Evolutionary conservation across 2,113 vertebrate species (phyloP), one percentile per base, ranked within the genome.

Genomic region (Nothoprocta pentlandii): DNA sequence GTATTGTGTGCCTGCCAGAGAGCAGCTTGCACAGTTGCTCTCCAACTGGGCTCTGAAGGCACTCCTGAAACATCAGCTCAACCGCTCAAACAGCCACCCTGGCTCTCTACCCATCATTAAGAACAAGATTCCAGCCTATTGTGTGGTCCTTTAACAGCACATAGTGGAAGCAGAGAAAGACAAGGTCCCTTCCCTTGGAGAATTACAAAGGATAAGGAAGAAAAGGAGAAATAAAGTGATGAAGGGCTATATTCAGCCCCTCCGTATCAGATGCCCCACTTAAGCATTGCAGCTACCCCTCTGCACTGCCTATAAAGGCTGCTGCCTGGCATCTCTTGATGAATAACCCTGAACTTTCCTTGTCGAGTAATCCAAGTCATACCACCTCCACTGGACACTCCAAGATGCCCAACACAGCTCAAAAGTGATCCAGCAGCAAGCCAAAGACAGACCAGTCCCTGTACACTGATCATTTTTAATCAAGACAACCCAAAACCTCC

Each of bases 161-260:
- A 85, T 66, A 64, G 51, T 84, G 58, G 77, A 86, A 94, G 34
- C 32, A 88, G 61, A 90, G 82, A 53, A 83, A 91, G 87, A 83
- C 85, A 89, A 80, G 42, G 62, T 69, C 58, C 16, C 53, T 93
- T 71, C 76, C 47, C 30, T 32, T 6, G 15, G 34, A 20, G 47
- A 69, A 30, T 68, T 32, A 16, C 44, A 68, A 46, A n/a, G 19
- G 19, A 47, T 30, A 22, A 32, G 44, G 30, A 69, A 22, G 46
- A 4, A 46, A 46, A 25, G 12, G 32, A 47, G 30, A 69, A 46
- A 47, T n/a, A 34, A 47, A 69, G 20, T 47, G 12, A 47, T 21
- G 44, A 32, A 69, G 42, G 46, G 44, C 13, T 46, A 39, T 32
- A 69, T n/a, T 69, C 54, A 58, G 54, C 28, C 54, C 15, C 54